A percentile compares a stretch with the other conserved stretches of the same genome.
Evolutionary conservation across 2,888 invertebrate genomes (phyloP).

Genomic region (Drosophila tanythrix): DNA sequence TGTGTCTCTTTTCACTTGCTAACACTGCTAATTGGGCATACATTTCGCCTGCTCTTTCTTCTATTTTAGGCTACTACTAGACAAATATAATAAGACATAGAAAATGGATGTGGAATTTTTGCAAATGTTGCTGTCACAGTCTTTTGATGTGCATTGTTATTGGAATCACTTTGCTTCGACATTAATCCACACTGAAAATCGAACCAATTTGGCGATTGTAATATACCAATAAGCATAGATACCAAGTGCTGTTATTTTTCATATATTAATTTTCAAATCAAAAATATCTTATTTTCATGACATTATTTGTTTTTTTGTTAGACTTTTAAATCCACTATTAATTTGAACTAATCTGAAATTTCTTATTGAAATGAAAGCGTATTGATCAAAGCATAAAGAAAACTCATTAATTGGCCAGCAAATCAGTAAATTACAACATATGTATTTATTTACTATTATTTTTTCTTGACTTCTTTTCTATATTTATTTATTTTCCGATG

Average conservation of each 20-base stretch:
- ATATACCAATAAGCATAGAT: background rate
- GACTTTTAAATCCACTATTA: background rate
- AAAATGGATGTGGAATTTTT: background rate
- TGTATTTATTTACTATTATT: background rate
- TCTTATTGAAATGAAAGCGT: background rate
- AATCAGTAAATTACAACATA: background rate
- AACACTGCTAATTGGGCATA: conserved; percentile 36
- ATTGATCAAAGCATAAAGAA: background rate
- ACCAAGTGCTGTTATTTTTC: background rate
- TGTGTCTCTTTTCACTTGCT: conserved; percentile 17
- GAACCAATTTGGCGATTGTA: background rate
- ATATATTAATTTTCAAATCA: background rate
- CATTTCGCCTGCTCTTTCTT: conserved; percentile 1
- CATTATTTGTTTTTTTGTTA: too few relatives aligned
- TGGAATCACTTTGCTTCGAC: background rate
- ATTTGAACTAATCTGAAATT: background rate
- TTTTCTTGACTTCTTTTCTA: background rate
- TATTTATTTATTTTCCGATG: background rate
- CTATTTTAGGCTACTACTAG: background rate
- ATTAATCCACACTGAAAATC: background rate
- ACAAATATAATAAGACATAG: background rate
- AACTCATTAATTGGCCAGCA: background rate
- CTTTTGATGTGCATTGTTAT: background rate
- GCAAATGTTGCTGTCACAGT: background rate
- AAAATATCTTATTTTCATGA: too few relatives aligned